Conservation (phyloP, 2,113 vertebrate species). For the Capreolus pygargus region DNA sequence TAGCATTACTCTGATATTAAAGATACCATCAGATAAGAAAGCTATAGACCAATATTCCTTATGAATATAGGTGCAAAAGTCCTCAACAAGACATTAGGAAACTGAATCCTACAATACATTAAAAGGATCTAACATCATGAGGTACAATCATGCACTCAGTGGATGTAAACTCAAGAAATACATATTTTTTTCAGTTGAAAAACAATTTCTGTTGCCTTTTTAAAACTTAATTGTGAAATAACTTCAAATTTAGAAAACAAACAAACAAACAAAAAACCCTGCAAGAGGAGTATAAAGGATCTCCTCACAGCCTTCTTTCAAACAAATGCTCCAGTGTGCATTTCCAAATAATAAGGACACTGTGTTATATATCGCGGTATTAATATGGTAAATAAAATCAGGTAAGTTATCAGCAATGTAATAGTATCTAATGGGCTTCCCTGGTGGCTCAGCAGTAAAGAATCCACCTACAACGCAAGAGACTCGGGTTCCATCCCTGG, state of each 20-base stretch:
- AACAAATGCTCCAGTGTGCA: neutral
- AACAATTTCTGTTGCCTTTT: neutral
- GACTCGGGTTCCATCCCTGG: neutral
- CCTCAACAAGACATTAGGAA: neutral
- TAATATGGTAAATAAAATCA: neutral
- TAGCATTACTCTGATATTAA: neutral
- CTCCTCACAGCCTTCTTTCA: neutral
- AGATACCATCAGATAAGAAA: neutral
- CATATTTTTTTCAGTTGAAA: neutral
- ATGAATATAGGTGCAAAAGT: neutral
- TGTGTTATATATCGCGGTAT: neutral
- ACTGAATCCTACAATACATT: neutral
- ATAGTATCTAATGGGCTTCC: neutral
- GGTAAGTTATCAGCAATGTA: neutral
- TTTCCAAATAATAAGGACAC: constrained; percentile 7
- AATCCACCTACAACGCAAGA: neutral
- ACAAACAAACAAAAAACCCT: neutral
- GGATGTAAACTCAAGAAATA: neutral
- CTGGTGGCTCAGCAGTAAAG: neutral
- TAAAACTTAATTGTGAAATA: constrained; percentile 3
- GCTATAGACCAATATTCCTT: neutral
- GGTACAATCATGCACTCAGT: neutral
- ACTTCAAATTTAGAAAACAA: neutral
- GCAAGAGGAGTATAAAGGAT: neutral
- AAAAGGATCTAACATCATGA: neutral